Evolutionary conservation across 2,797 vertebrate species (phyloP).

Genomic region (Fratercula arctica): DNA sequence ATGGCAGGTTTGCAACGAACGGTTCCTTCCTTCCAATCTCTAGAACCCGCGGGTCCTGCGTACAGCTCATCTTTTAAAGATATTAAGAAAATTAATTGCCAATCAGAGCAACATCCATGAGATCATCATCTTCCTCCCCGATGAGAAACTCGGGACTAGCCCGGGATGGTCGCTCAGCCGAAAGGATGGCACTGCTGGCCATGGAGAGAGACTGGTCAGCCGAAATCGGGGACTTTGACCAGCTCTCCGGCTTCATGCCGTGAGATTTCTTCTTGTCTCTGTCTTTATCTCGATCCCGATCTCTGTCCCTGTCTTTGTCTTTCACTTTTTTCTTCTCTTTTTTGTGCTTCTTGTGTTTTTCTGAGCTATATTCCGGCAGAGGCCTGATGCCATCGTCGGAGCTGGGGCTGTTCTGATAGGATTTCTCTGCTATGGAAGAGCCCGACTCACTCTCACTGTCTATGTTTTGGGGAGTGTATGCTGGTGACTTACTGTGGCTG

Average conservation of each 20-base stretch:
- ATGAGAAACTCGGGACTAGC: conserved; percentile 92
- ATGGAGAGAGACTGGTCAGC: conserved; percentile 90
- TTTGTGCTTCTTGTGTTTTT: conserved; percentile 99
- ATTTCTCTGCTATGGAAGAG: conserved; percentile 96
- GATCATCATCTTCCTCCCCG: conserved; percentile 96
- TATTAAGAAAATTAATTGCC: conserved; percentile 79
- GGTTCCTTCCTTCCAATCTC: neutral
- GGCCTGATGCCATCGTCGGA: conserved; percentile 93
- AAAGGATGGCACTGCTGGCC: conserved; percentile 76
- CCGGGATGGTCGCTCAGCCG: conserved; percentile 87
- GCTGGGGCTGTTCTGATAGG: conserved; percentile 97
- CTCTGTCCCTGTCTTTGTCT: conserved; percentile 85
- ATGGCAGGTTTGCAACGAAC: neutral
- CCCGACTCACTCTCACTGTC: conserved; percentile 98
- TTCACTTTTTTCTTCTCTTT: conserved; percentile 98
- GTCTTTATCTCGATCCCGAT: conserved; percentile 86
- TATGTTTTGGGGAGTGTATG: conserved; percentile 92
- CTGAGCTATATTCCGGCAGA: conserved; percentile 85
- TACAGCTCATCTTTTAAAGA: neutral
- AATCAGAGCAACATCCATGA: conserved; percentile 97
- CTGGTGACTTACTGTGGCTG: conserved; percentile 97
- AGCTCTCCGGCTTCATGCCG: conserved; percentile 91
- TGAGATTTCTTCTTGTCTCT: conserved; percentile 87
- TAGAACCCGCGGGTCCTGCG: neutral
- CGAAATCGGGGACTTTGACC: conserved; percentile 94